Evolutionary conservation across 2,888 invertebrate species (phyloP).

Genomic region (Acanthoscelides obtectus): DNA sequence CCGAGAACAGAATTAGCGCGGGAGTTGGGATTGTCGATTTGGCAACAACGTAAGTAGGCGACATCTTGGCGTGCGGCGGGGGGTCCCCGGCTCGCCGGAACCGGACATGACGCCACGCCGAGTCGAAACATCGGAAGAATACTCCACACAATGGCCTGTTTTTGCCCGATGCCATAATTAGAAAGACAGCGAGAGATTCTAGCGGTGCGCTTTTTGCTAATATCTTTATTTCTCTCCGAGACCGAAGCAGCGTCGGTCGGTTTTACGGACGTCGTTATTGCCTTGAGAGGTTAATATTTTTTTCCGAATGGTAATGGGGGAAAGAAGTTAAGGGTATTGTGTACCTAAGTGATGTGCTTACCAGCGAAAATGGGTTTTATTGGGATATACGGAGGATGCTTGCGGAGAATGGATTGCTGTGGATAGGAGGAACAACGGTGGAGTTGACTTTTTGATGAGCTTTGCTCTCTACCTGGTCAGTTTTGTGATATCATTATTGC

Average conservation of each 20-base stretch:
- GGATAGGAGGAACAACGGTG: background rate
- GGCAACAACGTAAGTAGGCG: background rate
- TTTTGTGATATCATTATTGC: too few species aligned
- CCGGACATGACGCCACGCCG: constrained; percentile 51
- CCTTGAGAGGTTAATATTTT: background rate
- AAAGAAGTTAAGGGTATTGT: background rate
- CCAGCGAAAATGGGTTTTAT: background rate
- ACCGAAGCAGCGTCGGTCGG: background rate
- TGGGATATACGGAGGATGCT: background rate
- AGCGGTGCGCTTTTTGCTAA: constrained; percentile 4
- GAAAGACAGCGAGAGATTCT: constrained; percentile 44
- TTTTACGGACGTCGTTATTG: background rate
- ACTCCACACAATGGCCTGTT: constrained; percentile 47
- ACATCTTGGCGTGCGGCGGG: constrained; percentile 12
- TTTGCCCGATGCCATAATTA: constrained; percentile 42
- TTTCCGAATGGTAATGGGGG: background rate
- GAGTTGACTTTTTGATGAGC: background rate
- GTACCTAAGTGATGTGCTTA: background rate
- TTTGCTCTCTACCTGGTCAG: background rate
- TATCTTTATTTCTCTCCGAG: background rate
- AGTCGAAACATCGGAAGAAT: constrained; percentile 50
- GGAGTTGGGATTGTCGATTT: too few species aligned
- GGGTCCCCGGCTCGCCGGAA: constrained; percentile 39
- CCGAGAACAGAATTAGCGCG: too few species aligned
- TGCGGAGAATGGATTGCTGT: background rate